Base-by-base conservation (phyloP, 2,888 invertebrate species). In the Hydriomena furcata region DNA sequence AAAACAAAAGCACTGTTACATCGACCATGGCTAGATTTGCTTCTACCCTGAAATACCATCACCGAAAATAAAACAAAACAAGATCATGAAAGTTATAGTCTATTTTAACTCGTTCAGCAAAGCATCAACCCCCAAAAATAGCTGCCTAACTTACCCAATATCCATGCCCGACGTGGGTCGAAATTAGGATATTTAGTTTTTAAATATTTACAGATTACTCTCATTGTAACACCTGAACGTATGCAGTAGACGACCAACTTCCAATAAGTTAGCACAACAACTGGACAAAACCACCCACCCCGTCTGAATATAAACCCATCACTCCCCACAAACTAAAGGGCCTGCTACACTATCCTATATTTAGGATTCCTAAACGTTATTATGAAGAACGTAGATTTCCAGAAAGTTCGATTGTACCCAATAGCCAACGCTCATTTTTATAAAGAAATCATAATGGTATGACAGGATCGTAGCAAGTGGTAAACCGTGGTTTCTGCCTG, bases 91-190 rank as follows among this genome's bases (percentile, higher is more conserved):
- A 12, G 11, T 25, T 2, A 4, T 1, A 2, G 11, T 8, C 1
- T 8, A 17, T 8, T 27, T 7, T 10, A 13, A n/a, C 13, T 13
- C 13, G 8, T 7, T 17, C 25, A 27, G 20, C 20, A 17, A 5
- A 34, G 34, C 12, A 8, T 12, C 5, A 21, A 8, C 10, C 23
- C 8, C 35, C 23, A 7, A 12, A 36, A 24, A 24, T 12, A 0
- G 17, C 17, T n/a, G n/a, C n/a, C 20, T 42, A 17, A 25, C 42
- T 43, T 34, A 43, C 34, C 34, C 20, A 35, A 10, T 12, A 35
- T 12, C 35, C 43, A 44, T 0, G 35, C 27, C 17, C 34, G 27
- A n/a, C 7, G 6, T 0, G n/a, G 43, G 27, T 35, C 17, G 6
- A 12, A 35, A 11, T 1, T 27, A 23, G 30, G 28, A 0, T 13